These are phyloP conservation scores for Ornithorhynchus anatinus DNA, from an alignment of 2,113 vertebrate genomes.

Conservation along the genomic window DNA sequence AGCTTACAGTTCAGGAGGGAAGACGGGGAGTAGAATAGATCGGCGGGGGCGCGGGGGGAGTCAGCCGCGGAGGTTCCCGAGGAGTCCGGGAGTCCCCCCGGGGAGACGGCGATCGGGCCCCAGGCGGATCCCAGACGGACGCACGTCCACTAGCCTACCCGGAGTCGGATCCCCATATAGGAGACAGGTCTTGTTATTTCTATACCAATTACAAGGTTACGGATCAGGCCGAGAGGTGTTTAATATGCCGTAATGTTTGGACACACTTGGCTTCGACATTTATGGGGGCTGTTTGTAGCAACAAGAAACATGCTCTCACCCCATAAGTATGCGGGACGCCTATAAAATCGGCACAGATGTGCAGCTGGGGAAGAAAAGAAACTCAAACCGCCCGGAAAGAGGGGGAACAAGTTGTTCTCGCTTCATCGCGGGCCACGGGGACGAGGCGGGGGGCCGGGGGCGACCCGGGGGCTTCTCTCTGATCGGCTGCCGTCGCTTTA, in stretches of 20 bases:
- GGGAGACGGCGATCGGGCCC: no score
- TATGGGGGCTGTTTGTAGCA: slow-evolving; percentile 73
- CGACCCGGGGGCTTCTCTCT: slow-evolving; percentile 39
- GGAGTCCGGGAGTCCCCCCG: background rate
- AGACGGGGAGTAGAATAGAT: no score
- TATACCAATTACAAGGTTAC: slow-evolving; percentile 40
- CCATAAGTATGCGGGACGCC: slow-evolving; percentile 52
- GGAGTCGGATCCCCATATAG: slow-evolving; percentile 35
- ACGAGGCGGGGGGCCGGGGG: background rate
- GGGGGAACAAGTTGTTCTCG: slow-evolving; percentile 19
- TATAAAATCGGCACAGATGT: slow-evolving; percentile 64
- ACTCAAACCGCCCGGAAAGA: background rate
- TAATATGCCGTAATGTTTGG: slow-evolving; percentile 59
- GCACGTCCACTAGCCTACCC: background rate
- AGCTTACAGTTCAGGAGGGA: no score
- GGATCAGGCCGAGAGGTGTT: slow-evolving; percentile 63
- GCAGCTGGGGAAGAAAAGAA: slow-evolving; percentile 16
- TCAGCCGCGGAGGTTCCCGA: slow-evolving; percentile 15
- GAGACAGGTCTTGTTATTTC: slow-evolving; percentile 51
- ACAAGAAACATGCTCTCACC: slow-evolving; percentile 62
- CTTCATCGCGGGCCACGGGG: background rate
- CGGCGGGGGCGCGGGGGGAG: no score
- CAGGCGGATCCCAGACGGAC: background rate
- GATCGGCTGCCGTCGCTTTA: slow-evolving; percentile 12
- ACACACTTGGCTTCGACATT: slow-evolving; percentile 64